A percentile compares a stretch with the other conserved stretches of the same genome.
Conservation (phyloP, 2,797 vertebrate genomes). For the Notamacropus eugenii region DNA sequence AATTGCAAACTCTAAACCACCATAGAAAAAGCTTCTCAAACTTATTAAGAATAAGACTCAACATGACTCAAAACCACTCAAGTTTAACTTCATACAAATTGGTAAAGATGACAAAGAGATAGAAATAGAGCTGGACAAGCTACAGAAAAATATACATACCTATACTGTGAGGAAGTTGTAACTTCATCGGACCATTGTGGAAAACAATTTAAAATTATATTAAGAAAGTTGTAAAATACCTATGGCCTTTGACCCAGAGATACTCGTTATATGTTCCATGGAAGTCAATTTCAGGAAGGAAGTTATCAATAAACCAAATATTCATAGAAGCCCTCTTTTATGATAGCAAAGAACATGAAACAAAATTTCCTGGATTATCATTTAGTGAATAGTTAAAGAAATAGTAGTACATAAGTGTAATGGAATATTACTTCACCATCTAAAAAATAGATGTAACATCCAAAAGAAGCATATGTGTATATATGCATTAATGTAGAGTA, state of each 20-base stretch:
- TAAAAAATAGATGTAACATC: neutral
- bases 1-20: neutral
- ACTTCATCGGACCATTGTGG: neutral
- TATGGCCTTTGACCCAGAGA: neutral
- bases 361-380: neutral
- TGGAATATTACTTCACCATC: neutral
- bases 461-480: neutral
- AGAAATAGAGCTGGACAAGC: neutral
- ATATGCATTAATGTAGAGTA: neutral
- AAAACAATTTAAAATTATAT: neutral
- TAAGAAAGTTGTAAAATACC: neutral
- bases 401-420: too few relatives aligned
- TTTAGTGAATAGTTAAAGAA: neutral
- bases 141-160: neutral
- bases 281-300: neutral
- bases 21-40: constrained; percentile 10
- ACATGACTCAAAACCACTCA: neutral
- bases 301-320: neutral
- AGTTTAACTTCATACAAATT: constrained; percentile 32
- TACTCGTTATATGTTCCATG: neutral
- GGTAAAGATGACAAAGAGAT: constrained; percentile 21
- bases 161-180: neutral
- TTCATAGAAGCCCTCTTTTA: neutral
- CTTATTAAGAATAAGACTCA: constrained; percentile 23
- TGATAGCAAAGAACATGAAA: neutral